Base-by-base conservation (phyloP, 2,797 vertebrate species). In the Staurois parvus region DNA sequence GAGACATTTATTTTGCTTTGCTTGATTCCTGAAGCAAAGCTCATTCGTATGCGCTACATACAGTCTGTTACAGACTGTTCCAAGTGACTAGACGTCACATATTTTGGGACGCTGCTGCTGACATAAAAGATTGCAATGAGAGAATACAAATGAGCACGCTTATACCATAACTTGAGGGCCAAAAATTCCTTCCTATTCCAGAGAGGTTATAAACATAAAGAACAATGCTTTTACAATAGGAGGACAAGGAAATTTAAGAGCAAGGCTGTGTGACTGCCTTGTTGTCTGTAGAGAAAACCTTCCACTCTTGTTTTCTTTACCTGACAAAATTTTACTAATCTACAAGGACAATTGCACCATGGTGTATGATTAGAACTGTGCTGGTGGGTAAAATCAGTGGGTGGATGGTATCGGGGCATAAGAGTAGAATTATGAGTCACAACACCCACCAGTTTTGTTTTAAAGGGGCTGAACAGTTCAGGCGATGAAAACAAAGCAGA, bases 101-200 rank as follows among this genome's bases (percentile, higher is more conserved):
- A 64, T 77, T 82, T 69, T 34, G 37, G 74, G 80, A 81, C 40
- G 52, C 79, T 76, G 52, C 79, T 76, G 67, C 85, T 86, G 85
- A 66, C 52, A 81, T 83, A 67, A 67, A 72, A 45, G 59, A 32
- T 64, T 73, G 37, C 56, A 37, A 86, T 77, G 32, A 76, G 56
- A 67, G 85, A 86, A 83, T 86, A 83, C 85, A 86, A 86, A 87
- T 83, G 67, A 83, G 62, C 6, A 69, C 48, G 30, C 68, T 40
- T 48, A 42, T 81, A 26, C 32, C 29, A 19, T 48, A 30, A 52
- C 56, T 66, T 40, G 76, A 29, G 67, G 45, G 34, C 17, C 26
- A 70, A 24, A 30, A 62, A 45, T 78, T 64, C 29, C 24, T 12
- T 32, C 32, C 29, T 37, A 45, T 21, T 48, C n/a, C 29, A 68